Evolutionary conservation across 2,113 vertebrate genomes (phyloP).

Genomic region (Aldabrachelys gigantea): DNA sequence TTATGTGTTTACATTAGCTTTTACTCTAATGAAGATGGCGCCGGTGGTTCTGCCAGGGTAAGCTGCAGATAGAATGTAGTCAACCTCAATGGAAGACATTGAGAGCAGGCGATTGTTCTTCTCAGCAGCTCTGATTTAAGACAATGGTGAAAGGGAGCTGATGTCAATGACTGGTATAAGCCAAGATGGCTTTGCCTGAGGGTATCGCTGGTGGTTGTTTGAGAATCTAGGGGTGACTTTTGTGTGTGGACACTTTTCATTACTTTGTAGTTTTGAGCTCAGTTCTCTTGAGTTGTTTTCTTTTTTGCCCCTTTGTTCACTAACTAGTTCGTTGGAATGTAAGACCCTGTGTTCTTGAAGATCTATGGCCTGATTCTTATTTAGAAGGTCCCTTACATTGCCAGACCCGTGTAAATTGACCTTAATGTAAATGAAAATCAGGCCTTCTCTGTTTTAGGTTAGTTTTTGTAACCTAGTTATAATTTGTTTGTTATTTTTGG

Average conservation of each 20-base stretch:
- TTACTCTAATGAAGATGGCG: constrained; percentile 65
- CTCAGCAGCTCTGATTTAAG: background rate
- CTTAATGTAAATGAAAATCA: background rate
- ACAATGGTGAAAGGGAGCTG: background rate
- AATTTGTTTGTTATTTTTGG: background rate
- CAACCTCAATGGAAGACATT: constrained; percentile 15
- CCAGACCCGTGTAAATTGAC: background rate
- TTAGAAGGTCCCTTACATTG: background rate
- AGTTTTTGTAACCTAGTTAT: background rate
- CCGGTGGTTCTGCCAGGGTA: constrained; percentile 54
- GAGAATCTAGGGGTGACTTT: background rate
- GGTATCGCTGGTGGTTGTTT: background rate
- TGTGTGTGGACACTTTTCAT: background rate
- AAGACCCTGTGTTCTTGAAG: background rate
- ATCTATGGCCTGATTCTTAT: background rate
- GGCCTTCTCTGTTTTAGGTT: background rate
- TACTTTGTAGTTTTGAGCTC: accelerated
- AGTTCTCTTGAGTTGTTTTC: background rate
- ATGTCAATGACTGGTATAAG: background rate
- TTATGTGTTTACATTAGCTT: constrained; percentile 73
- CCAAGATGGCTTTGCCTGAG: constrained; percentile 16
- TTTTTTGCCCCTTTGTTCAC: background rate
- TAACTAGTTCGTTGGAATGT: background rate
- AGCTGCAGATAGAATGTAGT: constrained; percentile 62
- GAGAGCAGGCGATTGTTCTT: background rate